Evolutionary conservation across 2,797 vertebrate species (phyloP).

Genomic region (Tamandua tetradactyla): DNA sequence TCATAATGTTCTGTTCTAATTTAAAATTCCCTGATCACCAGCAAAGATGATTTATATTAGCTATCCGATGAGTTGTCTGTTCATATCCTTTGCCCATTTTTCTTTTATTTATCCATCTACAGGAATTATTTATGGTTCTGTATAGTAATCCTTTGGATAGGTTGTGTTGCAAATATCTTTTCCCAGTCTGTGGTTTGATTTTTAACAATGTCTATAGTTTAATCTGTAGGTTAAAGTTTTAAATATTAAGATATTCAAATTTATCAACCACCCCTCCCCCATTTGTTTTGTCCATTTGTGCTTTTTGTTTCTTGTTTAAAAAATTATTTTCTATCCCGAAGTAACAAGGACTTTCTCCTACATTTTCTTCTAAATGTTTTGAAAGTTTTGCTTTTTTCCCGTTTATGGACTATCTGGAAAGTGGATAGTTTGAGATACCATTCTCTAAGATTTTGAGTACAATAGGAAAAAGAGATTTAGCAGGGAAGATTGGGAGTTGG

Average conservation of each 20-base stretch:
- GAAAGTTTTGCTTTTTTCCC: not conserved
- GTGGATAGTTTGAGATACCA: not conserved
- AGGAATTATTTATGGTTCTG: not conserved
- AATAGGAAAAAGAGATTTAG: conserved; percentile 5
- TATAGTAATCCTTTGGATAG: not conserved
- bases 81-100: not conserved
- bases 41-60: not conserved
- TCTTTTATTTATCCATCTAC: not conserved
- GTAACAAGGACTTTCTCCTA: not conserved
- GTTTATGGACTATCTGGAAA: not conserved
- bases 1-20: no score
- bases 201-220: conserved; percentile 23
- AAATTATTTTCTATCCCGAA: not conserved
- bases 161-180: not conserved
- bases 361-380: conserved; percentile 35
- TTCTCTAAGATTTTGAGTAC: not conserved
- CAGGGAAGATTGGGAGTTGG: not conserved
- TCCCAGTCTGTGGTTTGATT: not conserved
- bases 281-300: not conserved
- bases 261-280: not conserved
- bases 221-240: not conserved
- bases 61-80: not conserved
- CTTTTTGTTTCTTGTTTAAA: not conserved
- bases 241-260: conserved; percentile 22
- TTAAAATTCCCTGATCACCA: not conserved